Base-by-base conservation (phyloP, 1,140 invertebrate genomes). In the Bombus affinis region DNA sequence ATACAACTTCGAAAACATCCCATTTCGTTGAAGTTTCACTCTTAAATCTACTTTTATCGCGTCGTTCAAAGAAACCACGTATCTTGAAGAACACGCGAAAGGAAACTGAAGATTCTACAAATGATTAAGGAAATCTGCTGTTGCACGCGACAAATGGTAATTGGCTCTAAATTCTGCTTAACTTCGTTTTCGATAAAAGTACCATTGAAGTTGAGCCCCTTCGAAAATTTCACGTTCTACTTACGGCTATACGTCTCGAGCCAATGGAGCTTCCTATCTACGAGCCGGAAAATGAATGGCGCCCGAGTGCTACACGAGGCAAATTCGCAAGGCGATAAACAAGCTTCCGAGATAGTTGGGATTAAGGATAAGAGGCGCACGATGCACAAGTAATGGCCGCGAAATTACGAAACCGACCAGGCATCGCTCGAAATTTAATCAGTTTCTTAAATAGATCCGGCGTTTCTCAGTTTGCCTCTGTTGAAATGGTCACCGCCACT, bases 371-470 rank as follows among this genome's bases (percentile, higher is more conserved):
- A 57, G 66, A 39, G 59, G 74, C 73, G 79, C 74, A 75, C 28
- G 66, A 44, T 37, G 59, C 59, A 32, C 73, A 53, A 53, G 66
- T 83, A 83, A 83, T 72, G 81, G 53, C 42, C 53, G 81, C 47
- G 80, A 85, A 85, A 85, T 85, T 74, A 71, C 78, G 71, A 81
- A 74, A 81, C 77, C 57, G 76, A 80, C 68, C 76, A 85, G 66
- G 9, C 18, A 42, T 66, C 44, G 77, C 35, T 81, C 78, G 80
- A 47, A 83, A 82, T 47, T 65, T 83, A 83, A 73, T 47, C 73
- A 82, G 62, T 66, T 81, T 80, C 59, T 83, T 68, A 76, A 68
- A 74, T 13, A 65, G 82, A 71, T n/a, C 47, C 78, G 47, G 12
- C 74, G 8, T 75, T 18, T 86, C 37, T 22, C 18, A 62, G 28